Percentiles rank a stretch among this genome's conserved stretches.
These are phyloP conservation scores for Stigmatopora nigra DNA, from an alignment of 2,113 vertebrate genomes.

Conservation along the genomic window DNA sequence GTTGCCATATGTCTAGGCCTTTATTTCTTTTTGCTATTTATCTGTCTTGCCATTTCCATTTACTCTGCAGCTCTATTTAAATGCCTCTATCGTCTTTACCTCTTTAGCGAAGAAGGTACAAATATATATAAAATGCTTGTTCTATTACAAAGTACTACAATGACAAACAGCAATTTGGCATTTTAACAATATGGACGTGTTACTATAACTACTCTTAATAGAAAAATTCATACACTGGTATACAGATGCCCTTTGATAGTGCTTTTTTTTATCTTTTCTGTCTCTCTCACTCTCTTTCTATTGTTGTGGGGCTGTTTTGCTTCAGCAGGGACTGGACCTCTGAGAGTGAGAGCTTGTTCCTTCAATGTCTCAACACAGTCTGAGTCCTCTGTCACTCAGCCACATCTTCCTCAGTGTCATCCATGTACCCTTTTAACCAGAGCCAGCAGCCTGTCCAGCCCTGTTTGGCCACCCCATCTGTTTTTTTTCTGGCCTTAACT, in stretches of 20 bases:
- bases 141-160: no score
- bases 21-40: not conserved
- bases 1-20: not conserved
- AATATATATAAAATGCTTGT: no score
- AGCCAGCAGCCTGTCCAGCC: slow-evolving; percentile 39
- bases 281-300: no score
- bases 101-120: not conserved
- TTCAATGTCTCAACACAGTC: not conserved
- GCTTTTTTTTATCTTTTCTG: no score
- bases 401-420: slow-evolving; percentile 25
- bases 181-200: no score
- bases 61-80: not conserved
- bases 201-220: no score
- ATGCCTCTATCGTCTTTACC: not conserved
- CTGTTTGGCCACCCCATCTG: slow-evolving; percentile 27
- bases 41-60: not conserved
- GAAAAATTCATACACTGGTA: no score
- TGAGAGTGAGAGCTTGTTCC: not conserved
- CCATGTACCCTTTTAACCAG: slow-evolving; percentile 50
- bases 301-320: no score
- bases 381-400: slow-evolving; percentile 1
- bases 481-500: slow-evolving; percentile 39
- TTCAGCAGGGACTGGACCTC: no score
- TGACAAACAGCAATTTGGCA: no score
- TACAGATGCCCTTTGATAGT: no score